Base-by-base conservation (phyloP, 1,140 invertebrate species). In the Lutraria rhynchaena region DNA sequence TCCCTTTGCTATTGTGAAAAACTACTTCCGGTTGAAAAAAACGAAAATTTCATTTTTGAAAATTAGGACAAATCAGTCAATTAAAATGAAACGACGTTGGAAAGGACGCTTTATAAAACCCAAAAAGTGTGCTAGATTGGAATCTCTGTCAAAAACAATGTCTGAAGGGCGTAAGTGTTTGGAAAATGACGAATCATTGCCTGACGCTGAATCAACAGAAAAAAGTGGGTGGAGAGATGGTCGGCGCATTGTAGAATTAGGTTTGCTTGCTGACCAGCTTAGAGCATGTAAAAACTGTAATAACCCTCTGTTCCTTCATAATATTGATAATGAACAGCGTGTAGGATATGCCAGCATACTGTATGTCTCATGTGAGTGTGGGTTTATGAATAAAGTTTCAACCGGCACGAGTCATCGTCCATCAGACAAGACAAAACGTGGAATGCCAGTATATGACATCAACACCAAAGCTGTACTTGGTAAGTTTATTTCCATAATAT, bases 381-480 rank as follows among this genome's bases (percentile, higher is more conserved):
- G 44, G 11, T 9, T 19, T 49, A 49, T 49, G 9, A 49, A 49
- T 19, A 49, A 49, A 11, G 19, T 9, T 49, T 49, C 44, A 49
- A n/a, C n/a, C 44, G 22, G 24, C 9, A 58, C 9, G 24, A 58
- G 55, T 22, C 55, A 58, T 24, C 15, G 55, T 9, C 55, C 55
- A n/a, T 22, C 55, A 27, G 55, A 58, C 24, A n/a, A 58, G 22
- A 13, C 24, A 9, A 58, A 58, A 22, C 15, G 24, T 17, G 55
- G 55, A 9, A 58, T 58, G 55, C 55, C 55, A 9, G 55, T 58
- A 22, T 58, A 58, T 58, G 55, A 58, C 24, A 58, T 58, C 24
- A 58, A 58, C 22, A 58, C 55, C 7, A 58, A n/a, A 58, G 55
- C 55, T n/a, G 55, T 58, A 58, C 55, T 58, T 9, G 55, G 55